Base-by-base conservation (phyloP, 2,888 invertebrate genomes). In the Brachypterus glaber region DNA sequence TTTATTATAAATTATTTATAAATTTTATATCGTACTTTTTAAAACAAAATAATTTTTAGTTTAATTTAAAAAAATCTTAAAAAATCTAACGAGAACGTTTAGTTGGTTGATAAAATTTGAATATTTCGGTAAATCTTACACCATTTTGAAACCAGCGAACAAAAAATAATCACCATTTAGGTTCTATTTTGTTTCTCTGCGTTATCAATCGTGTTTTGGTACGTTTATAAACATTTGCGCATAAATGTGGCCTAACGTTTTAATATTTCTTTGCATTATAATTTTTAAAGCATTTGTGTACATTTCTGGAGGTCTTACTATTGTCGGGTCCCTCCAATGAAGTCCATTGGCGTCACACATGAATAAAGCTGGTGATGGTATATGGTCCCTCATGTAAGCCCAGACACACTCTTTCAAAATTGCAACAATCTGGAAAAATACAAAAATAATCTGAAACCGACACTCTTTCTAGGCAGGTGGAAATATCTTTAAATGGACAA, bases 351-450 rank as follows among this genome's bases (percentile, higher is more conserved):
- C 63, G 57, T 84, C 83, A 35, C 77, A 74, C 1, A 71, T 69
- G 52, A 88, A 90, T 7, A 87, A 63, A 0, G 84, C 82, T 0
- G 90, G 90, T 0, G 89, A 84, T 1, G 90, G 90, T 14, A 90
- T 85, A 58, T 90, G 79, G 57, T 90, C 90, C 47, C 87, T 76
- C 62, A 91, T 81, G 58, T 89, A 92, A 53, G 81, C 82, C 90
- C 91, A 92, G 39, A 92, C 73, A 54, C 87, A 87, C 57, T 91
- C 90, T 33, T 84, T 74, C 47, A 92, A 63, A 36, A 92, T 72
- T 50, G 82, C 75, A 3, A 83, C 83, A 45, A 88, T 78, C 85
- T 80, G 58, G 38, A 67, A 58, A 39, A 46, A 38, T 21, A 21
- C 9, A 21, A 21, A 21, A 21, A 21, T 21, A 21, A 21, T 21